Base-by-base conservation (phyloP, 2,888 invertebrate species). In the Muschampia plurimacula region DNA sequence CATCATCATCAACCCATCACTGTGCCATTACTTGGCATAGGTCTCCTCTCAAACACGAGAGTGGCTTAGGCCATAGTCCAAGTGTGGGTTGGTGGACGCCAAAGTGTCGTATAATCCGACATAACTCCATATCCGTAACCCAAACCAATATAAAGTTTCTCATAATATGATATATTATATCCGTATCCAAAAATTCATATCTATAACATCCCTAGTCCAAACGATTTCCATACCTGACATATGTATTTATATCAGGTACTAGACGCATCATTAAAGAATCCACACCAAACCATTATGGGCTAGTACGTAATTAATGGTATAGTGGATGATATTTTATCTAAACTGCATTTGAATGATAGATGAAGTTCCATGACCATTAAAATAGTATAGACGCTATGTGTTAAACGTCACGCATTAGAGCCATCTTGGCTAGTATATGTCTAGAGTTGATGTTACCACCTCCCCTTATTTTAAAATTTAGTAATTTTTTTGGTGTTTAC, bases 331-430 rank as follows among this genome's bases (percentile, higher is more conserved):
- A 64, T 75, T 75, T 74, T 74, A 72, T 77, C 76, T 72, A 68
- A 73, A 72, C 62, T 57, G 46, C 63, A 63, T 77, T 76, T 77
- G 66, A 67, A 77, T 79, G 78, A 77, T 76, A 76, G 75, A 72
- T 81, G 80, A 77, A 69, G 64, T 59, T 78, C 72, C 75, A 76
- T 39, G 75, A 78, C 84, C 84, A 85, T 87, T 86, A 86, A 82
- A 82, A 81, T 83, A 83, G 84, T 82, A 9, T 79, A 64, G 69
- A 81, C 83, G 80, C 79, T 82, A 82, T 81, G 86, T 84, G 88
- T 86, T 88, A 83, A 87, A 85, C 84, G 85, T 85, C 86, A 83
- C 83, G 84, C 82, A 78, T 82, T 82, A 81, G 78, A 78, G 81
- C 75, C 68, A 65, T 36, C 41, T 22, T 68, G 5, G n/a, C 67